Percentiles rank a stretch among this genome's conserved stretches.
phyloP scores from a whole-genome alignment of 1,140 invertebrate species.

The Macrosteles quadrilineatus region DNA sequence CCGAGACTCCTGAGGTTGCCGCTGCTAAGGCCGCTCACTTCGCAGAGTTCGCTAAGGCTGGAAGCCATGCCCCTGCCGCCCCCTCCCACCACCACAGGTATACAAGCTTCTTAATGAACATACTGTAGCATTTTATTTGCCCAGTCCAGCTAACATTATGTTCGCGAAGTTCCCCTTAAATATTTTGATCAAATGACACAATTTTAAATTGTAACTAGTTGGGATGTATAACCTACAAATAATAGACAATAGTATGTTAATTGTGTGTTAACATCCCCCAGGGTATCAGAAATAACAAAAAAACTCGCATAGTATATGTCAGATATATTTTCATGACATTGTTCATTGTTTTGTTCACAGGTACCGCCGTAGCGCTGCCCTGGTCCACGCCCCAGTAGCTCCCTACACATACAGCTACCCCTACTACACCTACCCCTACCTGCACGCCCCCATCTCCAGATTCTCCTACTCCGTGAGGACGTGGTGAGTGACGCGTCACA shows the following conservation, averaged over 20 bases:
- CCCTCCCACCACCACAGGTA: neutral
- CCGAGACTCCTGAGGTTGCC: conserved; percentile 37
- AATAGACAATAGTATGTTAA: no score
- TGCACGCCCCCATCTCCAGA: conserved; percentile 9
- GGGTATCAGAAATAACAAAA: no score
- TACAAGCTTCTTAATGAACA: no score
- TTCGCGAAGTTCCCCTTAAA: no score
- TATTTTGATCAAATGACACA: no score
- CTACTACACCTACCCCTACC: conserved; percentile 40
- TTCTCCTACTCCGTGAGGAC: neutral
- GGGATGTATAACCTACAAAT: no score
- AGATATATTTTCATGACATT: no score
- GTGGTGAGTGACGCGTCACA: neutral
- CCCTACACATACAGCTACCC: conserved; percentile 38
- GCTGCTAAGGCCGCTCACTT: conserved; percentile 35
- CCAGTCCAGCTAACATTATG: no score
- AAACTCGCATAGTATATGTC: no score
- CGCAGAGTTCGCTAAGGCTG: conserved; percentile 35
- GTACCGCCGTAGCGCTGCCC: conserved; percentile 41
- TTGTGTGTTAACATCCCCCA: no score
- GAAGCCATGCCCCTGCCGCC: conserved; percentile 18
- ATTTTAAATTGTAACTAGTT: no score
- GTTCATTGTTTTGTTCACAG: neutral
- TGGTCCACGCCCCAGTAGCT: conserved; percentile 53
- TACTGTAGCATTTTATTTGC: no score